Evolutionary conservation across 2,113 vertebrate genomes (phyloP), one percentile per base, ranked within the genome.

Genomic region (Cynopterus brachyotis): DNA sequence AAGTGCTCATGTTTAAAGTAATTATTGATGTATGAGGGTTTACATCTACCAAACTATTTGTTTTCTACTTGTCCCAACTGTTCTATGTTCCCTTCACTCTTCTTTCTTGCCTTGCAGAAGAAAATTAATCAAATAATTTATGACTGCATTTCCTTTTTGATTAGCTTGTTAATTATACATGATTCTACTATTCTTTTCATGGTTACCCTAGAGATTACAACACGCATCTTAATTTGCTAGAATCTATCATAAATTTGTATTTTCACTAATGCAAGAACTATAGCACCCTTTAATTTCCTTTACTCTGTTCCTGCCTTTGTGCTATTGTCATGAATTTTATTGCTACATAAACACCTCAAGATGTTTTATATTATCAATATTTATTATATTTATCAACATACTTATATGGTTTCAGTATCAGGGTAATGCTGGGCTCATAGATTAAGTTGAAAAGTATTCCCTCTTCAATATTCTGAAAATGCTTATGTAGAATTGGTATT

Each of bases 191-290:
- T 57, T 55, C 2, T 88, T 79, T 91, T 88, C 57, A 17, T 50
- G 57, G 57, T 94, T 91, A 57, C 9, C 62, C 20, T 85, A 59
- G 91, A 90, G 50, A 93, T 82, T 83, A 79, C 20, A 88, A 66
- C 24, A 70, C 50, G 13, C 7, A 75, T 73, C 42, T 69, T 92
- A 17, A 95, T 75, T 80, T 79, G 53, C 22, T 85, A 89, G 53
- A 64, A 89, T 72, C 35, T 28, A 50, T 76, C 66, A 47, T 55
- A 85, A 81, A 76, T 70, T 89, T 82, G 26, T 91, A 22, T 80
- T 96, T 94, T 76, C 22, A 84, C 22, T 57, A 62, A 55, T 64
- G 35, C 6, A 40, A 64, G n/a, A 17, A 55, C n/a, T 40, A 75
- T 9, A 22, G 47, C 88, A 73, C n/a, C 42, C 37, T 95, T 97